Conservation (phyloP, 2,797 vertebrate species). For the Rhabdomys pumilio region DNA sequence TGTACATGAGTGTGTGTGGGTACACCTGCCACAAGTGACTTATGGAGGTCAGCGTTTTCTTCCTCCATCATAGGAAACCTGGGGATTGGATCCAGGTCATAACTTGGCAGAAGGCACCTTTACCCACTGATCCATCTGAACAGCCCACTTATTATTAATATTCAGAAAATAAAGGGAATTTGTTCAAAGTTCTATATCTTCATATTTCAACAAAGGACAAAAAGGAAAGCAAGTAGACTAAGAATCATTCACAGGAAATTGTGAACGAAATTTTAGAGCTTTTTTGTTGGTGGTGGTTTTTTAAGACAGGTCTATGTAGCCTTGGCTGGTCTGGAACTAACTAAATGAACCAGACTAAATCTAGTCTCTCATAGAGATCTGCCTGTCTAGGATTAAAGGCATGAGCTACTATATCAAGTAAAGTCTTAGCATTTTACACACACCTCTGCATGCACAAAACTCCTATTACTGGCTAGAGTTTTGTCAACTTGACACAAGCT, state of each 20-base stretch:
- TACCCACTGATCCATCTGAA: neutral
- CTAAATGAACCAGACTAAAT: neutral
- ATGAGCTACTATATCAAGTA: neutral
- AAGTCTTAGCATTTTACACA: neutral
- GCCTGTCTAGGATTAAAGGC: neutral
- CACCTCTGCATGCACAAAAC: neutral
- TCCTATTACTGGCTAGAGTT: neutral
- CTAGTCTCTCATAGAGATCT: neutral
- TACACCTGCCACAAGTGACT: neutral
- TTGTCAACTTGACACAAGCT: neutral
- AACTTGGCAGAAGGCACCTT: neutral
- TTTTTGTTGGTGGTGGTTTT: neutral
- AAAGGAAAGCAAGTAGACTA: neutral
- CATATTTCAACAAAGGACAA: slow-evolving; percentile 38
- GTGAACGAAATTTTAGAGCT: neutral
- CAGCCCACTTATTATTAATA: neutral
- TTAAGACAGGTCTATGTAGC: neutral
- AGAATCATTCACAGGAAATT: neutral
- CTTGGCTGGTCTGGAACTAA: neutral
- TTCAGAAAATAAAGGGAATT: neutral
- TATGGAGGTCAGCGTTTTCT: neutral
- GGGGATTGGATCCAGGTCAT: neutral
- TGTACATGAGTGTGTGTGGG: neutral
- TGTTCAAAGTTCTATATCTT: neutral
- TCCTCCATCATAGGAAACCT: neutral